These are phyloP conservation scores for Isichthys henryi DNA, from an alignment of 2,113 vertebrate genomes.

Conservation along the genomic window DNA sequence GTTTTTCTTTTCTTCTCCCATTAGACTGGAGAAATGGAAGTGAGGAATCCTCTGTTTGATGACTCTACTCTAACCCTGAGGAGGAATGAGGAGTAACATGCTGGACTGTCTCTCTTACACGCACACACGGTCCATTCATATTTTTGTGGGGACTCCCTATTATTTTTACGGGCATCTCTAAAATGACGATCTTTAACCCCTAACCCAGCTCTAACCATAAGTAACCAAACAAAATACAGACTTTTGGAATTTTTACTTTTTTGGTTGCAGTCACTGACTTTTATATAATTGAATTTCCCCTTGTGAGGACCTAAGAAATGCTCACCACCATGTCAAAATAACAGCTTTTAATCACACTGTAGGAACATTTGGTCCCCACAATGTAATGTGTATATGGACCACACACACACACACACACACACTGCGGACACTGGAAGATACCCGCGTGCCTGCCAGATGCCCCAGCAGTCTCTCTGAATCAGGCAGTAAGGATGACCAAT, in stretches of 20 bases:
- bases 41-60: slow-evolving; percentile 87
- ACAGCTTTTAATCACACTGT: neutral
- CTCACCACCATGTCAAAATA: neutral
- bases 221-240: neutral
- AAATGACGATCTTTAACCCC: neutral
- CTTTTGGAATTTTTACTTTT: neutral
- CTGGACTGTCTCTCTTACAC: slow-evolving; percentile 7
- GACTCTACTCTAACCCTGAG: slow-evolving; percentile 68
- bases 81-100: slow-evolving; percentile 57
- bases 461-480: slow-evolving; percentile 5
- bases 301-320: neutral
- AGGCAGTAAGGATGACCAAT: neutral
- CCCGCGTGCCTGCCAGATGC: neutral
- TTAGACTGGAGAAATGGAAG: slow-evolving; percentile 94
- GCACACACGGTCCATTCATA: neutral
- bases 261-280: neutral
- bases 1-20: slow-evolving; percentile 14
- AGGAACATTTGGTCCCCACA: neutral
- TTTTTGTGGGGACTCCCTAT: neutral
- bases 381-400: neutral
- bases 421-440: neutral
- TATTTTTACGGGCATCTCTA: neutral
- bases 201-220: neutral
- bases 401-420: neutral
- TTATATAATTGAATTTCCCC: neutral